A percentile compares a stretch with the other conserved stretches of the same genome.
These are phyloP conservation scores for Phylloscopus collybita DNA, from an alignment of 2,797 vertebrate genomes.

Conservation along the genomic window DNA sequence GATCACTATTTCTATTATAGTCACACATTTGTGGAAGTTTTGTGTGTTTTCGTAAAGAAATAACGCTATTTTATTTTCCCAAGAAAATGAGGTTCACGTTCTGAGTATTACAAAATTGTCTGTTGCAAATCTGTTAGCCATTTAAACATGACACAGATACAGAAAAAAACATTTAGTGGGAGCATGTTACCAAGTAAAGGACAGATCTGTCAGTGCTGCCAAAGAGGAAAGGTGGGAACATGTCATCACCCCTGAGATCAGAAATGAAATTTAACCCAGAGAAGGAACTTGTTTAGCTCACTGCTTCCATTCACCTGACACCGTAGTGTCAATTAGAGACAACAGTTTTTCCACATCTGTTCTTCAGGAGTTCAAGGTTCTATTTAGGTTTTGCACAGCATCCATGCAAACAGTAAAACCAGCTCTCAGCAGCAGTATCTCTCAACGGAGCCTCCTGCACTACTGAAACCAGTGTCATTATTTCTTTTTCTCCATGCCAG, in stretches of 20 bases:
- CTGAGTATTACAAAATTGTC: background rate
- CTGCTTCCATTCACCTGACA: background rate
- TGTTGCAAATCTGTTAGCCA: background rate
- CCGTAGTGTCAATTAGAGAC: background rate
- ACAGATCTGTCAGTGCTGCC: background rate
- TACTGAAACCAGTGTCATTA: background rate
- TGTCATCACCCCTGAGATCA: background rate
- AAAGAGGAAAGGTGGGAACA: background rate
- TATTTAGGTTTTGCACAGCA: background rate
- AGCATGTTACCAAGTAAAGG: background rate
- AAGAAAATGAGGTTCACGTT: background rate
- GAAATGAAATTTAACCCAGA: background rate
- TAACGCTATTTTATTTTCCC: background rate
- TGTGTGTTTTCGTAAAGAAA: background rate
- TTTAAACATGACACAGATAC: background rate
- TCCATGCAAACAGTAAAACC: background rate
- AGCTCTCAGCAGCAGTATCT: background rate
- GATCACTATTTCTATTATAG: background rate
- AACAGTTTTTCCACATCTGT: background rate
- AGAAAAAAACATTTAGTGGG: background rate
- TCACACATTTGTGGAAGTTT: background rate
- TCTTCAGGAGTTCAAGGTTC: background rate
- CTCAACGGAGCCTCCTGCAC: background rate
- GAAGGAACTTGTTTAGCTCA: background rate
- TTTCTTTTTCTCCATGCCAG: background rate